Evolutionary conservation across 2,888 invertebrate genomes (phyloP).

Genomic region (Ferrisia virgata): DNA sequence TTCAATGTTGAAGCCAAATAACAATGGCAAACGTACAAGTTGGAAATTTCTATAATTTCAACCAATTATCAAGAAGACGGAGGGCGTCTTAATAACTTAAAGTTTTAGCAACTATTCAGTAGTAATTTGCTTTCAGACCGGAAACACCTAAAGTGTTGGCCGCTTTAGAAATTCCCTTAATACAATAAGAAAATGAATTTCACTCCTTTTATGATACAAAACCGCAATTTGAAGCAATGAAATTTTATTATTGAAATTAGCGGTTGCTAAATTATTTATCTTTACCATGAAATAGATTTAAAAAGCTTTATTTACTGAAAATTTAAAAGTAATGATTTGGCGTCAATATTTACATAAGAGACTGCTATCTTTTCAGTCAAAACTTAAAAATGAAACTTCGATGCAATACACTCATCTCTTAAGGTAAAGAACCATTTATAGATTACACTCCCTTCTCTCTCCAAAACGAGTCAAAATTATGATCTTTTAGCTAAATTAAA

Average conservation of each 20-base stretch:
- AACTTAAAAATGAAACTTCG: no score
- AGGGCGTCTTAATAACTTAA: constrained; percentile 25
- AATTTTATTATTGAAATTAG: constrained; percentile 10
- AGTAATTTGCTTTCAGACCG: constrained; percentile 3
- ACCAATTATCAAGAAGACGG: neutral
- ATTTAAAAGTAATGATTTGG: no score
- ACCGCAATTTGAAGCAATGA: neutral
- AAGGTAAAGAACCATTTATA: no score
- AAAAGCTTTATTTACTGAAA: neutral
- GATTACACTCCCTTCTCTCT: no score
- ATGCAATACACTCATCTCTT: no score
- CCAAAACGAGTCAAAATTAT: no score
- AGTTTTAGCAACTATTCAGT: constrained; percentile 21
- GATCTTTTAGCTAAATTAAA: no score
- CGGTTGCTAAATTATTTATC: neutral
- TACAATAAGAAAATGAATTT: constrained; percentile 20
- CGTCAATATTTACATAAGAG: no score
- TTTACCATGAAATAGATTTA: neutral
- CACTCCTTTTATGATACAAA: constrained; percentile 5
- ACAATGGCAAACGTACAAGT: neutral
- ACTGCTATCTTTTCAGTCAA: no score
- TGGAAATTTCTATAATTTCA: constrained; percentile 11
- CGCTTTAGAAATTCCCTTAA: constrained; percentile 5
- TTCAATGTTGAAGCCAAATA: neutral
- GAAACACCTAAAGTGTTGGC: constrained; percentile 11